phyloP scores from a whole-genome alignment of 1,140 invertebrate species.

The Cyrtorhinus lividipennis region DNA sequence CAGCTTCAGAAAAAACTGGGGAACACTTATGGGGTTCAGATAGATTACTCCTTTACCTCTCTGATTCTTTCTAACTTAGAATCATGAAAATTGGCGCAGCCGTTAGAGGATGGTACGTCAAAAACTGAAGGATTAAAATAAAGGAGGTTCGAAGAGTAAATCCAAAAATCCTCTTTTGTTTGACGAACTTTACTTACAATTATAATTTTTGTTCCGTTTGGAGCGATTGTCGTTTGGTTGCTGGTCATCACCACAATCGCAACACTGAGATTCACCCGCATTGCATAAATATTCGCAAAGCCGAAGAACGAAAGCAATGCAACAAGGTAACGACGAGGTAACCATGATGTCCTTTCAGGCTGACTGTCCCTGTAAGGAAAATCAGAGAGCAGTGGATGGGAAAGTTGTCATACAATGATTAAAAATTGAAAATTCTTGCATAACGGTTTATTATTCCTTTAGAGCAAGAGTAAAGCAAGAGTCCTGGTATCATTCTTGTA shows the following conservation, averaged over 20 bases:
- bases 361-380: background rate
- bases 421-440: background rate
- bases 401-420: too few species aligned
- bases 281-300: conserved; percentile 73
- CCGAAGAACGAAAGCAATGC: conserved; percentile 69
- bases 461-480: too few species aligned
- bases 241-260: conserved; percentile 76
- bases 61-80: too few species aligned
- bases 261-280: conserved; percentile 76
- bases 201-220: conserved; percentile 19
- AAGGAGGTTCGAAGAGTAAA: too few species aligned
- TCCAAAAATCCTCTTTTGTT: background rate
- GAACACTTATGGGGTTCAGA: too few species aligned
- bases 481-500: too few species aligned
- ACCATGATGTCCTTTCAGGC: conserved; percentile 41
- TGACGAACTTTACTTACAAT: background rate
- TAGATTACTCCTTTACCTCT: too few species aligned
- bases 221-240: conserved; percentile 19
- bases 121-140: too few species aligned
- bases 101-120: too few species aligned
- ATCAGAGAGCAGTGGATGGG: too few species aligned
- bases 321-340: conserved; percentile 51
- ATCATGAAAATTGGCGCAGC: too few species aligned
- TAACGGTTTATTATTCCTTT: background rate
- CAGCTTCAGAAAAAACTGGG: too few species aligned